Evolutionary conservation across 2,113 vertebrate species (phyloP).

Genomic region (Pyrgilauda ruficollis): DNA sequence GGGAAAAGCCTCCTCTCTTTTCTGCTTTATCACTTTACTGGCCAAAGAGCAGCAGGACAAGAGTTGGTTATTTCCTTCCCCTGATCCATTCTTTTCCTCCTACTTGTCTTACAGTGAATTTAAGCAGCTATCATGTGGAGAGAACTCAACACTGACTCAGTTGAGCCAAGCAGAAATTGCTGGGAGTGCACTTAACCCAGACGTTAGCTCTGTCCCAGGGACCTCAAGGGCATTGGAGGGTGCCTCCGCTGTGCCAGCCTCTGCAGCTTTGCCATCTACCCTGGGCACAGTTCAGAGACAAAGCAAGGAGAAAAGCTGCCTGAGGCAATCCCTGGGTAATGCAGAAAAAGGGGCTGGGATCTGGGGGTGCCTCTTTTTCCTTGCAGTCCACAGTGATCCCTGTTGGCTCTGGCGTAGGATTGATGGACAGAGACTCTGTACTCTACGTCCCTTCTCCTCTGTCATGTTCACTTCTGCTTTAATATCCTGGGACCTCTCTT

Average conservation of each 20-base stretch:
- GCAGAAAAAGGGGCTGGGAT: neutral
- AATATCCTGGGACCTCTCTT: neutral
- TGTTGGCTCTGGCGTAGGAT: neutral
- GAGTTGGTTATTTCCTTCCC: neutral
- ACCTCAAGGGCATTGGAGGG: neutral
- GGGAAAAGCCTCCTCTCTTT: neutral
- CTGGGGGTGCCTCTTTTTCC: neutral
- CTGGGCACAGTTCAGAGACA: rapidly evolving
- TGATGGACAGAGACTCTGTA: neutral
- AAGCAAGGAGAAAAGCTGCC: neutral
- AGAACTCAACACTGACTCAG: neutral
- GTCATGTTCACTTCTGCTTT: neutral
- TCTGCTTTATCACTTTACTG: slow-evolving; percentile 7
- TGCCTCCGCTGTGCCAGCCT: neutral
- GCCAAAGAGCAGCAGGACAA: slow-evolving; percentile 6
- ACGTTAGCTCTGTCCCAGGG: neutral
- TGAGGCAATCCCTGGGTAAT: neutral
- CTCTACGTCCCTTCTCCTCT: neutral
- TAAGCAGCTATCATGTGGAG: neutral
- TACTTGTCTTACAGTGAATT: neutral
- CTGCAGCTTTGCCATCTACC: neutral
- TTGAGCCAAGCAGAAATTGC: neutral
- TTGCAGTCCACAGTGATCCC: neutral
- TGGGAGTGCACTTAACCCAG: neutral
- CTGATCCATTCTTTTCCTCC: neutral